Evolutionary conservation across 1,140 invertebrate species (phyloP).

Genomic region (Drosophila tristis): DNA sequence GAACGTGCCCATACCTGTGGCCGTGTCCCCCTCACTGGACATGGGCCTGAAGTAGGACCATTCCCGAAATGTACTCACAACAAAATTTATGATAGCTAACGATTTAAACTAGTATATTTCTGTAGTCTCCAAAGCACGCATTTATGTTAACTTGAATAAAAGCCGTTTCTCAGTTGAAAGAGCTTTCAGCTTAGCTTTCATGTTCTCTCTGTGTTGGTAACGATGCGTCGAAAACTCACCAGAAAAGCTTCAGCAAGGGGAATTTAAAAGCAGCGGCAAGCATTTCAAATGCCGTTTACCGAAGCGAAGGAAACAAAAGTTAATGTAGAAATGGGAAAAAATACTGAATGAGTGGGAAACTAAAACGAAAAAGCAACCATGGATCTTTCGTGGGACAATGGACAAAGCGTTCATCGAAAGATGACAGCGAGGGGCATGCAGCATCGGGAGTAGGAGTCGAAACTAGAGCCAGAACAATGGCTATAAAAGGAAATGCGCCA

Average conservation of each 20-base stretch:
- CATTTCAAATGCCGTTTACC: constrained; percentile 27
- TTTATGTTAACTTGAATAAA: background rate
- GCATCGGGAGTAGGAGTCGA: background rate
- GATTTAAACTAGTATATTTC: background rate
- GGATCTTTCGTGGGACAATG: background rate
- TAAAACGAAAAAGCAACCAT: background rate
- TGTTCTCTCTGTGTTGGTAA: constrained; percentile 3
- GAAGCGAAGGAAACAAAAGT: background rate
- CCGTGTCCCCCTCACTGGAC: constrained; percentile 59
- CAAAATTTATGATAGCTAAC: too few species aligned
- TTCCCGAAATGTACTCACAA: too few species aligned
- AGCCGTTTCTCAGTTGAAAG: background rate
- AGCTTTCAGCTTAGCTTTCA: constrained; percentile 21
- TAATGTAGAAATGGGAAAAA: background rate
- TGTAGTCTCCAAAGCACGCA: too few species aligned
- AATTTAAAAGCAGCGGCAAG: constrained; percentile 27
- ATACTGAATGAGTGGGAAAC: too few species aligned
- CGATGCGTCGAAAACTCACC: constrained; percentile 17
- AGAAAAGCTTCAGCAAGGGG: constrained; percentile 6
- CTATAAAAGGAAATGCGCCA: constrained; percentile 82
- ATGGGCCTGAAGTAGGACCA: constrained; percentile 45
- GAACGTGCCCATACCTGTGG: constrained; percentile 74
- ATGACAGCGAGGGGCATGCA: too few species aligned
- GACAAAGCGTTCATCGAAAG: background rate
- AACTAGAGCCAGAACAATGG: constrained; percentile 22